Percentiles rank a stretch among this genome's conserved stretches.
These are phyloP conservation scores for Emydoidea blandingii DNA, from an alignment of 2,797 vertebrate species.

Conservation along the genomic window DNA sequence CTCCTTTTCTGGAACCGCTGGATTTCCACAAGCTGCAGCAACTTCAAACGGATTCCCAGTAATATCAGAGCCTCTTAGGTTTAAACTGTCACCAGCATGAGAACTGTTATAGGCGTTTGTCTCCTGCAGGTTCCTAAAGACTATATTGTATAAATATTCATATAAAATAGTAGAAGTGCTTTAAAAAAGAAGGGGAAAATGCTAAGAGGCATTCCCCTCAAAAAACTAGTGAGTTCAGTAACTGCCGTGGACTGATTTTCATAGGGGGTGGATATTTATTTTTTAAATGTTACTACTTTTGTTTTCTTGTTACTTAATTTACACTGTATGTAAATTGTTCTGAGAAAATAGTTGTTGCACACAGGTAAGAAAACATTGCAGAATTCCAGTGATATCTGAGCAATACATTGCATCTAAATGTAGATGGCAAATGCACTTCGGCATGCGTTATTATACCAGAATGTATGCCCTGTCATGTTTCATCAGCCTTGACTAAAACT, in stretches of 20 bases:
- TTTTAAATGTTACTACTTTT: slow-evolving; percentile 22
- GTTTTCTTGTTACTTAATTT: slow-evolving; percentile 38
- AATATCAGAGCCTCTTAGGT: slow-evolving; percentile 66
- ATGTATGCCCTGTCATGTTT: slow-evolving; percentile 59
- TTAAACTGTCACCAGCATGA: slow-evolving; percentile 58
- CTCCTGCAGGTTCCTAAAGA: slow-evolving; percentile 50
- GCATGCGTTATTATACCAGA: slow-evolving; percentile 57
- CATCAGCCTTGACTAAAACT: slow-evolving; percentile 67
- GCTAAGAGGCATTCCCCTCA: not conserved
- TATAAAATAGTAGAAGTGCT: slow-evolving; percentile 58
- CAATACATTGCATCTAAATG: slow-evolving; percentile 44
- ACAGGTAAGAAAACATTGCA: slow-evolving; percentile 4
- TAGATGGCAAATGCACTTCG: slow-evolving; percentile 62
- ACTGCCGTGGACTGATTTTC: slow-evolving; percentile 29
- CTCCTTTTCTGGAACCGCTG: slow-evolving; percentile 70
- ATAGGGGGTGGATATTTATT: not conserved
- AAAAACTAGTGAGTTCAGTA: slow-evolving; percentile 15
- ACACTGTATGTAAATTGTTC: not conserved
- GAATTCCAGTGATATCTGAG: slow-evolving; percentile 46
- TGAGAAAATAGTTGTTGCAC: not conserved
- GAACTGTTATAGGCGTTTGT: slow-evolving; percentile 52
- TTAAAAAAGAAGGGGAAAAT: slow-evolving; percentile 48
- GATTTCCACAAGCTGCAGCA: slow-evolving; percentile 56
- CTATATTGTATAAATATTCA: slow-evolving; percentile 50
- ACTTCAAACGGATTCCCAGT: slow-evolving; percentile 70